Base-by-base conservation (phyloP, 2,888 invertebrate species). In the Cecidostiba fungosa region DNA sequence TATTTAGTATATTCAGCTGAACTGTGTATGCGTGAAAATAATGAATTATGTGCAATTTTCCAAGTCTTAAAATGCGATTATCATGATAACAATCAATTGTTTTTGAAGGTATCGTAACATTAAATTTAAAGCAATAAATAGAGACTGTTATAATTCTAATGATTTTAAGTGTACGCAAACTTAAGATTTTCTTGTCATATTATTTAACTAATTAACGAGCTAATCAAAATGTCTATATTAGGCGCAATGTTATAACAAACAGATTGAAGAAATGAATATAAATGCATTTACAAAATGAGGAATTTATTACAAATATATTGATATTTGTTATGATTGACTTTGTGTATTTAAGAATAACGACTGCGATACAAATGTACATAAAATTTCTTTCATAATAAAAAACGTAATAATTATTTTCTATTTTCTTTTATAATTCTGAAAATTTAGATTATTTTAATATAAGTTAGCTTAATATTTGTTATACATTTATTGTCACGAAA, bases 351-450 rank as follows among this genome's bases (percentile, higher is more conserved):
- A 88, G 88, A 86, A 88, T 80, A 82, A 78, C 86, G 23, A 80
- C 83, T 79, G 77, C 78, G 84, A 87, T 88, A 87, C 85, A 87
- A 89, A 87, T 91, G 91, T 91, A 91, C 88, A 91, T 91, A 91
- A 89, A 81, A 88, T 89, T 90, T 84, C 88, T 91, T 91, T 92
- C 88, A 32, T 91, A 92, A 91, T 91, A 92, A 90, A 39, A 23
- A 62, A 32, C 47, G 85, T 85, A 82, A 78, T 78, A 26, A 29
- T 47, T 39, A 47, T 69, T 74, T 47, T 72, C 39, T 43, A 43
- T 43, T 8, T 72, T 70, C n/a, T 39, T 39, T 32, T 79, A 6
- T 62, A 62, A 47, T 39, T 29, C 39, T 0, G 39, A 2, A 36
- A 50, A 26, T 14, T 12, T 39, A 23, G 3, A 77, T 36, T 32